Evolutionary conservation across 2,797 vertebrate genomes (phyloP).

Genomic region (Thamnophis elegans): DNA sequence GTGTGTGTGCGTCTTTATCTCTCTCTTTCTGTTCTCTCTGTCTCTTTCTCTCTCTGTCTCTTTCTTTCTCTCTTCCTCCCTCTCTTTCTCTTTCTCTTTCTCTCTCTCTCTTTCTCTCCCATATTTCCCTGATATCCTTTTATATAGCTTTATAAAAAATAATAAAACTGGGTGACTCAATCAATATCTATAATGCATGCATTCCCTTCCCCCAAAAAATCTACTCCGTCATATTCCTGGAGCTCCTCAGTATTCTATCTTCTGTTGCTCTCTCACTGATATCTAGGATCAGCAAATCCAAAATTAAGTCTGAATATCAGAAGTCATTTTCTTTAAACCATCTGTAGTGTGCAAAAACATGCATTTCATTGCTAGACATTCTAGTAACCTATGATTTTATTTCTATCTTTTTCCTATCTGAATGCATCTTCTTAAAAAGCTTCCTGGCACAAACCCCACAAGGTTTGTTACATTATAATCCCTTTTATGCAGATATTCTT

Average conservation of each 20-base stretch:
- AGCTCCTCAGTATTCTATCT: neutral
- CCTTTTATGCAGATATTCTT: conserved; percentile 33
- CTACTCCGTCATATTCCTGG: neutral
- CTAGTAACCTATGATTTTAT: conserved; percentile 39
- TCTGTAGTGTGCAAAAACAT: conserved; percentile 17
- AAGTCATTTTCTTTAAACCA: neutral
- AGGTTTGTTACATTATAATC: conserved; percentile 48
- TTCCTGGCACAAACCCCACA: conserved; percentile 26
- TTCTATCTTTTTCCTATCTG: conserved; percentile 34
- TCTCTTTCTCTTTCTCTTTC: too few relatives aligned
- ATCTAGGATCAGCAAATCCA: neutral
- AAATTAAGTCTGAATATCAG: neutral
- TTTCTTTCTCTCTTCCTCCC: too few relatives aligned
- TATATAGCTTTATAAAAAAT: neutral
- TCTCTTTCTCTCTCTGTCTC: too few relatives aligned
- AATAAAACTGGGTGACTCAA: neutral
- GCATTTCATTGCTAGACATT: conserved; percentile 25
- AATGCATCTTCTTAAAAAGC: conserved; percentile 23
- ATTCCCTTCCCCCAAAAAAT: neutral
- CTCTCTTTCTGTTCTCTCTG: too few relatives aligned
- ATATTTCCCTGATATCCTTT: neutral
- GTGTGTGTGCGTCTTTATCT: neutral
- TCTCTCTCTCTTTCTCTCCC: neutral
- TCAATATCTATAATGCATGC: neutral
- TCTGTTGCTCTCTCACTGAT: neutral